phyloP scores from a whole-genome alignment of 2,113 vertebrate species.

The Pterocles burchelli region DNA sequence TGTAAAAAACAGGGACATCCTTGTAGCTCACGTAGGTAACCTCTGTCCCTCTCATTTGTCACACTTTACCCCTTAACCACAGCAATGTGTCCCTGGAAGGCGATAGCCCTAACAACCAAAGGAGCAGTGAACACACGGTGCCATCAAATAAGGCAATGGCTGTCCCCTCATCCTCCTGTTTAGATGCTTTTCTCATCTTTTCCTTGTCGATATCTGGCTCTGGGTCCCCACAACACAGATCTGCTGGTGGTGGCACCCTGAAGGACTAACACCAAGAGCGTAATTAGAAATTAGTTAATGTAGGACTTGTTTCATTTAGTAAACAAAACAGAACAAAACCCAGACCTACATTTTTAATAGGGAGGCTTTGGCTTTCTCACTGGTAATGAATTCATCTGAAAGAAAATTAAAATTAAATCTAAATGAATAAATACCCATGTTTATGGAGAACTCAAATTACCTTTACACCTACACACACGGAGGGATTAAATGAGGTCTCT shows the following conservation, averaged over 20 bases:
- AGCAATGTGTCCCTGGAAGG: neutral
- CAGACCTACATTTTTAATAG: neutral
- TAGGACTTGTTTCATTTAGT: neutral
- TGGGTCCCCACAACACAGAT: neutral
- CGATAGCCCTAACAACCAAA: neutral
- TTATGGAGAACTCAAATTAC: constrained; percentile 8
- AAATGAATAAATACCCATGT: neutral
- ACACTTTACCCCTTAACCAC: neutral
- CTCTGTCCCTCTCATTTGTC: neutral
- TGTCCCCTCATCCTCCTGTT: neutral
- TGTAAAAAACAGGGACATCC: neutral
- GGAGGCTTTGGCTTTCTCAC: neutral
- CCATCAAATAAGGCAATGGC: neutral
- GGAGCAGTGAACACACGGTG: neutral
- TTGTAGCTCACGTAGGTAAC: neutral
- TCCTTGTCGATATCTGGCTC: fast-evolving
- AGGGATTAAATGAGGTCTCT: neutral
- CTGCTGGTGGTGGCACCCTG: neutral
- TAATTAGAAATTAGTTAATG: neutral
- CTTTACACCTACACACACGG: neutral
- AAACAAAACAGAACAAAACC: neutral
- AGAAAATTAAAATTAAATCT: constrained; percentile 11
- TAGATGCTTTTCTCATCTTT: neutral
- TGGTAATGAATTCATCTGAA: neutral
- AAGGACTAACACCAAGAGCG: neutral